Percentiles rank a stretch among this genome's conserved stretches.
Conservation (phyloP, 2,113 vertebrate genomes). For the Mormoops blainvillei region DNA sequence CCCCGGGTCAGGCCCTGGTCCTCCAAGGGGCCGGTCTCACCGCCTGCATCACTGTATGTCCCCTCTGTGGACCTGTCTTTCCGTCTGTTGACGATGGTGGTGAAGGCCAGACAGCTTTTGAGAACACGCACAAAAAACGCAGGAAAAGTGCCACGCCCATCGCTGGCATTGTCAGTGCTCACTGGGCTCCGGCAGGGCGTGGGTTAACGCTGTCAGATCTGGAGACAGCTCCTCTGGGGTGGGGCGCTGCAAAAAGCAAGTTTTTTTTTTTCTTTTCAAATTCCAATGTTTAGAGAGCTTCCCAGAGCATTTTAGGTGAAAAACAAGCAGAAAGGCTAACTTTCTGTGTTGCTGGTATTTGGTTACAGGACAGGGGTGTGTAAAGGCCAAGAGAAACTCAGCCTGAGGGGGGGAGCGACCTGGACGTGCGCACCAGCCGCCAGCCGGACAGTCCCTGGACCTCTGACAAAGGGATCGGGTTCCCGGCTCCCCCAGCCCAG, state of each 20-base stretch:
- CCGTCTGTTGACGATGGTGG: fast-evolving
- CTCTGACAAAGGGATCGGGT: neutral
- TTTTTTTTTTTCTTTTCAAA: neutral
- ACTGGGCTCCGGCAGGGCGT: fast-evolving
- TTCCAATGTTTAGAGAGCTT: neutral
- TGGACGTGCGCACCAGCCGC: fast-evolving
- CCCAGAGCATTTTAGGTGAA: neutral
- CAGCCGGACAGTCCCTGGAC: neutral
- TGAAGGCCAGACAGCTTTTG: neutral
- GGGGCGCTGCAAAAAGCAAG: neutral
- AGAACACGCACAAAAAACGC: neutral
- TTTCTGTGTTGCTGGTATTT: neutral
- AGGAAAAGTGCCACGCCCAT: fast-evolving
- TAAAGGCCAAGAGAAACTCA: neutral
- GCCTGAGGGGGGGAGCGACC: neutral
- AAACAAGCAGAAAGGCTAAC: neutral
- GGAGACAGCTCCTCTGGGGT: neutral
- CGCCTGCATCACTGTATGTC: fast-evolving
- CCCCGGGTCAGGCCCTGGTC: fast-evolving
- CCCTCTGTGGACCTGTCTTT: neutral
- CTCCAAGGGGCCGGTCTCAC: fast-evolving
- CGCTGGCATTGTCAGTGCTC: neutral
- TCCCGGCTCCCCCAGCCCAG: neutral
- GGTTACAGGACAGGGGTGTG: neutral
- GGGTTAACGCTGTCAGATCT: fast-evolving